These are phyloP conservation scores for Caenorhabditis sp. DNA, from an alignment of 2,888 invertebrate genomes.

Conservation along the genomic window DNA sequence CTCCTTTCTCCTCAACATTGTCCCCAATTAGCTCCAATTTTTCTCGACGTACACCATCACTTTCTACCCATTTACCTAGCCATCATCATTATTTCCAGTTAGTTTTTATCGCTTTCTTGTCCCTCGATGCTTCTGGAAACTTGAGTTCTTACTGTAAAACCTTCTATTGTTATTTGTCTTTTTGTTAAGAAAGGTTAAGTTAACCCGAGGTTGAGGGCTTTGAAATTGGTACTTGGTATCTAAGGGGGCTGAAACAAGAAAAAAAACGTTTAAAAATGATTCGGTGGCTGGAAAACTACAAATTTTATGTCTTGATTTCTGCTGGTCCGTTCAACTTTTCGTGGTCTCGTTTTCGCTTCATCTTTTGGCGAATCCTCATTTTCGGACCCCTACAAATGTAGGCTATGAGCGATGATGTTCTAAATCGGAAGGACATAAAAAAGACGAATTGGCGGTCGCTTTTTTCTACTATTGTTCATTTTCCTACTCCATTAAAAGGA, in stretches of 20 bases:
- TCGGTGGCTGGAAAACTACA: not conserved
- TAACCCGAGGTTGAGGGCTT: not conserved
- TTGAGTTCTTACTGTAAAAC: constrained; percentile 36
- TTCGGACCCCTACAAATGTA: not conserved
- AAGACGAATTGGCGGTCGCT: not conserved
- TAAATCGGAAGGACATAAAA: constrained; percentile 38
- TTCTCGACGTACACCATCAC: constrained; percentile 10
- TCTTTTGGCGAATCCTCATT: not conserved
- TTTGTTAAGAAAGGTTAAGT: not conserved
- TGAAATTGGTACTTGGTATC: not conserved
- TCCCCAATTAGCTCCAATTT: constrained; percentile 58
- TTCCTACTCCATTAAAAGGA: not conserved
- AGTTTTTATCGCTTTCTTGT: constrained; percentile 48
- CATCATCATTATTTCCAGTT: constrained; percentile 23
- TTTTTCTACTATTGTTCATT: not conserved
- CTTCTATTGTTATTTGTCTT: not conserved
- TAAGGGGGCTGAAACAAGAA: not conserved
- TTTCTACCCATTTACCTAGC: not conserved
- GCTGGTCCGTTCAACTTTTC: not conserved
- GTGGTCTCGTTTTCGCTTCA: not conserved
- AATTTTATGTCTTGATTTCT: no score
- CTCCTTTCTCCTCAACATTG: not conserved
- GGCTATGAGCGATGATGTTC: constrained; percentile 29
- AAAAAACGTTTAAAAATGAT: not conserved
- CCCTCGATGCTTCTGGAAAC: constrained; percentile 18